A percentile compares a stretch with the other conserved stretches of the same genome.
Conservation (phyloP, 2,888 invertebrate genomes). For the Zygothrica quintamaculata region DNA sequence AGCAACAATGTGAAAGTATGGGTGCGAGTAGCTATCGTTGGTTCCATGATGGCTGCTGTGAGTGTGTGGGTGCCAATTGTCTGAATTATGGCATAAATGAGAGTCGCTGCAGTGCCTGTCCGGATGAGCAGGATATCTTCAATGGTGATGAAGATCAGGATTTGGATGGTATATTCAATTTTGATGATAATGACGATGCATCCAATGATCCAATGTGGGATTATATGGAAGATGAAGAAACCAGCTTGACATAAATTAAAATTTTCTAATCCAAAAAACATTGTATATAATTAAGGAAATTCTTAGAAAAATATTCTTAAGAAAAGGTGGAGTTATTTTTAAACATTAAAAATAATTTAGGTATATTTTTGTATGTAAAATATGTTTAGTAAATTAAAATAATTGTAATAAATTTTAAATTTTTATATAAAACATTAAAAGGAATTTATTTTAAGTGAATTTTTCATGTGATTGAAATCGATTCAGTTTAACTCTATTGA, state of each 20-base stretch:
- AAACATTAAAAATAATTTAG: no score
- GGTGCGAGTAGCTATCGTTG: conserved; percentile 88
- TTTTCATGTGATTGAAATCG: no score
- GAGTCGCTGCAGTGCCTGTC: conserved; percentile 89
- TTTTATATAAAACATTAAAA: no score
- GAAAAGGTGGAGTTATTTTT: no score
- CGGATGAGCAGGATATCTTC: conserved; percentile 83
- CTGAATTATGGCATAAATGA: conserved; percentile 95
- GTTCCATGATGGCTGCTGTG: conserved; percentile 97
- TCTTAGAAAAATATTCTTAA: no score
- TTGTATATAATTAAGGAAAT: no score
- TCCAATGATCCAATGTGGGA: conserved; percentile 86
- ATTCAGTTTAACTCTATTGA: no score
- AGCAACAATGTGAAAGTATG: conserved; percentile 82
- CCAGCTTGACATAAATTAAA: conserved; percentile 17
- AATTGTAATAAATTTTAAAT: no score
- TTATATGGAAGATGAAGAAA: conserved; percentile 86
- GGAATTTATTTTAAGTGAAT: no score
- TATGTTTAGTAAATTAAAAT: no score
- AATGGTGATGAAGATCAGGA: conserved; percentile 65
- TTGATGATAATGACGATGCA: conserved; percentile 60
- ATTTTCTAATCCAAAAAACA: no score
- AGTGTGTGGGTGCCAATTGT: conserved; percentile 94
- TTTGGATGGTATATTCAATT: conserved; percentile 83
- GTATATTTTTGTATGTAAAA: no score